Evolutionary conservation across 2,113 vertebrate genomes (phyloP).

Genomic region (Sphyrna mokarran): DNA sequence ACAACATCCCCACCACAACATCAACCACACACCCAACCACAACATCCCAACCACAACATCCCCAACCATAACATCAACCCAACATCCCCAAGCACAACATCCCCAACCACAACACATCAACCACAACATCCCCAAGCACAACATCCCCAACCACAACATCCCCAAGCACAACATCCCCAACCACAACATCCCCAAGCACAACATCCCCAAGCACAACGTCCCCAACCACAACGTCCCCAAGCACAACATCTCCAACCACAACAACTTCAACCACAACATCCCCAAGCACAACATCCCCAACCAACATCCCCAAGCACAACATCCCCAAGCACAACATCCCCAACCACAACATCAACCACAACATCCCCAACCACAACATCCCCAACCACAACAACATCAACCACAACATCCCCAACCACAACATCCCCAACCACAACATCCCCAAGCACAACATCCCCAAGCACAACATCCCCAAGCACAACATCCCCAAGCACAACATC

Average conservation of each 20-base stretch:
- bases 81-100: not conserved
- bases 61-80: no score
- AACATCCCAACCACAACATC: no score
- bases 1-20: no score
- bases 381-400: not conserved
- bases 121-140: not conserved
- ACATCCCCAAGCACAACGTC: not conserved
- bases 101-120: not conserved
- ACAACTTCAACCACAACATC: not conserved
- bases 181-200: not conserved
- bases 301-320: not conserved
- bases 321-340: not conserved
- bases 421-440: no score
- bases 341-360: not conserved
- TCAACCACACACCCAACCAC: no score
- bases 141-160: not conserved
- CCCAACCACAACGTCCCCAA: no score
- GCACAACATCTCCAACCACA: no score
- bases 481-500: not conserved
- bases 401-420: not conserved
- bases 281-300: no score
- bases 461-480: no score
- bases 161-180: not conserved
- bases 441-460: not conserved
- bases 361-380: not conserved